Evolutionary conservation across 2,113 vertebrate genomes (phyloP), one percentile per base, ranked within the genome.

Genomic region (Oryzias celebensis): DNA sequence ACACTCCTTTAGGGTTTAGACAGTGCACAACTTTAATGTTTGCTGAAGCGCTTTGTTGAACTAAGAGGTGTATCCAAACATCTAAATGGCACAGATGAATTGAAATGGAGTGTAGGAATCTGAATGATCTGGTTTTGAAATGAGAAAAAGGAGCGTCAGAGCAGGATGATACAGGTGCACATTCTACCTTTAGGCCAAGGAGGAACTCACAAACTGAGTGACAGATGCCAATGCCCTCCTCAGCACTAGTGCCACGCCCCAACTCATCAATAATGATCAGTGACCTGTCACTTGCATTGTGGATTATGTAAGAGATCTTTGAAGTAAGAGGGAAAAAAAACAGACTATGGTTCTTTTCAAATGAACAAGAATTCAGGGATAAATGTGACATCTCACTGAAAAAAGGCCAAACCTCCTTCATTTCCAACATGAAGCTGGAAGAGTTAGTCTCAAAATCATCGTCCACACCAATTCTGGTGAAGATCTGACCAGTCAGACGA

Each of bases 401-500:
- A 62, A 54, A 28, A 58, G 58, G 56, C 58, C 87, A 73, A 51
- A 92, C 94, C 92, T 95, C 96, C 83, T 96, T 97, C 96, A 99
- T 98, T 91, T 99, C 97, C 77, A 96, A 89, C 96, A 98, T 98
- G 83, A 98, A 99, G 5, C 96, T 96, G 53, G 96, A 99, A 52
- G 93, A 94, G 83, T 94, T 99, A 54, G 96, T 99, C 91, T 99
- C 96, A 75, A 99, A 96, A 83, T 98, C 96, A 78, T 99, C 96
- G 73, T 98, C 96, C 82, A 96, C 94, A 70, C 97, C 96, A 75
- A 99, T 96, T 89, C 97, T 93, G 53, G 96, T 98, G 85, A 98
- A 99, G 88, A 99, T 97, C 58, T 99, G 96, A 71, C 97, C 94
- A 53, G 95, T 90, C 0, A 98, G 91, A 71, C 95, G 91, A 68